Conservation (phyloP, 2,888 invertebrate genomes). For the Brenthis hecate region DNA sequence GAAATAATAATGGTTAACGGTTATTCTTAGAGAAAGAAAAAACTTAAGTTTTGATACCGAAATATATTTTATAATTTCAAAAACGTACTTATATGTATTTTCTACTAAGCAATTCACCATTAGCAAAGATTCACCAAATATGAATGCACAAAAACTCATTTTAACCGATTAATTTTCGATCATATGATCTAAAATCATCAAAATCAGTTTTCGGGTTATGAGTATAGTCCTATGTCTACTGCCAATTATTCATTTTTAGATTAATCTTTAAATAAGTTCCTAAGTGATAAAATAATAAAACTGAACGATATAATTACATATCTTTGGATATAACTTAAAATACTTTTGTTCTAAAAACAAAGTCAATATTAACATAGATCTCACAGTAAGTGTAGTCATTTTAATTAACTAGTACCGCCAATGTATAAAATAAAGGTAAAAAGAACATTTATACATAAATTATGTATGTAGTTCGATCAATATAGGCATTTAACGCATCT, state of each 20-base stretch:
- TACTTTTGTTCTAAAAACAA: conserved; percentile 42
- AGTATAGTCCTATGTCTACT: not conserved
- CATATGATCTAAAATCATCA: too few species aligned
- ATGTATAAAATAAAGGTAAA: conserved; percentile 35
- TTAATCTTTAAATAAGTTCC: conserved; percentile 40
- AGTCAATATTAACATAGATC: conserved; percentile 62
- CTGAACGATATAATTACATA: conserved; percentile 10
- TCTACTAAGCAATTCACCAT: too few species aligned
- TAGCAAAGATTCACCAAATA: too few species aligned
- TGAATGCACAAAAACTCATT: too few species aligned
- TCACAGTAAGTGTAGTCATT: conserved; percentile 60
- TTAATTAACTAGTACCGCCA: conserved; percentile 30
- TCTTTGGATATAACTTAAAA: conserved; percentile 26
- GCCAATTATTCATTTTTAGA: conserved; percentile 31
- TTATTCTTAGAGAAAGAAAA: too few species aligned
- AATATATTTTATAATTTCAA: too few species aligned
- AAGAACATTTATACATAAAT: conserved; percentile 19
- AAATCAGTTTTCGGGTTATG: too few species aligned
- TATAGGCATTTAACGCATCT: too few species aligned
- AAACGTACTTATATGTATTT: too few species aligned
- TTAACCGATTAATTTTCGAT: too few species aligned
- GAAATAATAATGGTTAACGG: too few species aligned
- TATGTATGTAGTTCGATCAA: not conserved
- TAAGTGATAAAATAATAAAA: conserved; percentile 34
- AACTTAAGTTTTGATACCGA: too few species aligned